phyloP scores from a whole-genome alignment of 2,797 vertebrate species.

The Alectoris magna region DNA sequence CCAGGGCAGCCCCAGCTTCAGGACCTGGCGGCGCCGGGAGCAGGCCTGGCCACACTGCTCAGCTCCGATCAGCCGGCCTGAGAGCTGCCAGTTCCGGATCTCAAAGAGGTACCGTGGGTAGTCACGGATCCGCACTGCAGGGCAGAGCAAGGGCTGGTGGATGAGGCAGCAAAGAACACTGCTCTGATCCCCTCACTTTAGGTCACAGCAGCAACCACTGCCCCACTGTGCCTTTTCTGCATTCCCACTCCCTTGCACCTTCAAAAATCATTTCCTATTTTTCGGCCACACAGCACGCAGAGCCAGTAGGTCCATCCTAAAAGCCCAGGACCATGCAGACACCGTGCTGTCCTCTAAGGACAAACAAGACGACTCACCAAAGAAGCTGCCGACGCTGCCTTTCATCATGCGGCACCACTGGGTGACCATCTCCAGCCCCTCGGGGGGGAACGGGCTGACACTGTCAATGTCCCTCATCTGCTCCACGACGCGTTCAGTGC shows the following conservation, averaged over 20 bases:
- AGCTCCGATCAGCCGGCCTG: conserved; percentile 89
- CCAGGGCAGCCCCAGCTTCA: conserved; percentile 91
- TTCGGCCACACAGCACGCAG: accelerated
- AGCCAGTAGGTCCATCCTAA: neutral
- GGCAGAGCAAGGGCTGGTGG: neutral
- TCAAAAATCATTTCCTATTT: neutral
- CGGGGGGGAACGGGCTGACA: conserved; percentile 90
- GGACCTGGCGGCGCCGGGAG: conserved; percentile 86
- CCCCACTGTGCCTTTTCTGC: neutral
- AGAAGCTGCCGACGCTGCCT: conserved; percentile 88
- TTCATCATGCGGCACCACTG: conserved; percentile 96
- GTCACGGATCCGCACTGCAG: conserved; percentile 93
- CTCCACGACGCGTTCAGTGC: conserved; percentile 87
- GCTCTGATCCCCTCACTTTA: neutral
- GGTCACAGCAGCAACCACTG: accelerated
- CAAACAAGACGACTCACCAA: conserved; percentile 82
- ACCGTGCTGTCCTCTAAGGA: accelerated
- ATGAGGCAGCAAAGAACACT: neutral
- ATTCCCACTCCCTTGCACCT: neutral
- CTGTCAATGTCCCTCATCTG: conserved; percentile 92
- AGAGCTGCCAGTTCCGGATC: conserved; percentile 94
- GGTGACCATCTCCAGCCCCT: conserved; percentile 90
- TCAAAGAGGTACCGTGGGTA: conserved; percentile 98
- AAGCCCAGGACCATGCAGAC: neutral
- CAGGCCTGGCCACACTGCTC: conserved; percentile 92